Evolutionary conservation across 2,797 vertebrate genomes (phyloP), one percentile per base, ranked within the genome.

Genomic region (Pyrocephalus nanus): DNA sequence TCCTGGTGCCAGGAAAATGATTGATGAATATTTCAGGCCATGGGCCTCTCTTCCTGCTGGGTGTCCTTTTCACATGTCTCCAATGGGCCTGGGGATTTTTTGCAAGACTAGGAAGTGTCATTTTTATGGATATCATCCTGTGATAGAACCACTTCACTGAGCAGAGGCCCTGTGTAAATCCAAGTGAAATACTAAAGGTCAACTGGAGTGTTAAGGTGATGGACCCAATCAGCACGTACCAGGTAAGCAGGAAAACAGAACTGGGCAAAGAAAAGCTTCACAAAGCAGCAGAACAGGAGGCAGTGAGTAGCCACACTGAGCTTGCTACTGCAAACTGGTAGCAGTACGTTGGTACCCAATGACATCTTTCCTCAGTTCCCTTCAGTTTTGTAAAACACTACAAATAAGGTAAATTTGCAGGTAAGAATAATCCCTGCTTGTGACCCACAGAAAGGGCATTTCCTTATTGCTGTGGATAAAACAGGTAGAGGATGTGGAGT

Each of bases 1-100:
- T 98, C 98, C 98, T 97, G 97, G 95, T 98, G 98, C 97, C 98
- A 98, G 94, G 97, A 97, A 98, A 98, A 98, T 98, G 98, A 98
- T 98, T 97, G 98, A 98, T 98, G 98, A 97, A 97, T 97, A 95
- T 97, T 98, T 97, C 92, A 78, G 95, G 93, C 69, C 92, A 8
- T 92, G 94, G 97, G 81, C 77, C 92, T 95, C 96, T 93, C 97
- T 96, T 97, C 98, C 97, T 91, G 96, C 97, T 97, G 97, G 90
- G 97, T 95, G 96, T 96, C 95, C 96, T 96, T 97, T 97, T 97
- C 93, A 97, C 92, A 95, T 54, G 92, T 81, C 95, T 81, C 94
- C 82, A 92, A 67, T 69, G 91, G 92, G 90, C 83, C 92, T 70
- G 70, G 86, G 92, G 91, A 92, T 81, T 96, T 94, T 96, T 95